Percentiles rank a stretch among this genome's conserved stretches.
Conservation (phyloP, 2,797 vertebrate species). For the Dicrostonyx torquatus region DNA sequence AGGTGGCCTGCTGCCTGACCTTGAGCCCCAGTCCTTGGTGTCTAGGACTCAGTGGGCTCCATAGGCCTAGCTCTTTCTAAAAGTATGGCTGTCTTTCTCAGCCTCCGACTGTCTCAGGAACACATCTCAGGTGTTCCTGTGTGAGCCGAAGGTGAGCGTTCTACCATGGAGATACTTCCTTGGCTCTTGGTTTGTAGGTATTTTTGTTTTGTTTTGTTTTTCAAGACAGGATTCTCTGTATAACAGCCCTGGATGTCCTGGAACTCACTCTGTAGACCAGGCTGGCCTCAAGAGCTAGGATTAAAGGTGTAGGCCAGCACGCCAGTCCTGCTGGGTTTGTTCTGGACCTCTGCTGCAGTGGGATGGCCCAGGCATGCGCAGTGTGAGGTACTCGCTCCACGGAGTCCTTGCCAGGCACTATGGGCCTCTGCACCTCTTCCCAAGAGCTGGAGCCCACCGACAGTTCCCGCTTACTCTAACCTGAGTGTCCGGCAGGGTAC, state of each 20-base stretch:
- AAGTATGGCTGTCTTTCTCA: neutral
- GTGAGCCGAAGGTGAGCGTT: neutral
- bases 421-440: neutral
- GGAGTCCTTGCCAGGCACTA: neutral
- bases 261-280: neutral
- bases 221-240: neutral
- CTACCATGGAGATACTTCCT: neutral
- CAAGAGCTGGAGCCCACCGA: neutral
- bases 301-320: neutral
- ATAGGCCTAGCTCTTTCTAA: neutral
- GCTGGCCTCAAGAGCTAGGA: neutral
- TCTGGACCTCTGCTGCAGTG: neutral
- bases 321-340: neutral
- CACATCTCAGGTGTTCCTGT: neutral
- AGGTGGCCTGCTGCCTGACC: too few relatives aligned
- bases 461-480: constrained; percentile 80
- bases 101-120: neutral
- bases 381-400: neutral
- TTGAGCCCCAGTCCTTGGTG: too few relatives aligned
- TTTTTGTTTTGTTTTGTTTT: neutral
- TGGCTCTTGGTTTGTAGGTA: neutral
- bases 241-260: neutral
- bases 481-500: constrained; percentile 92
- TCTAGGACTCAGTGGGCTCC: too few relatives aligned
- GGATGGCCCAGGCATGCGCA: rapidly evolving